A percentile compares a stretch with the other conserved stretches of the same genome.
Conservation (phyloP, 2,888 invertebrate species). For the Ochropleura plecta region DNA sequence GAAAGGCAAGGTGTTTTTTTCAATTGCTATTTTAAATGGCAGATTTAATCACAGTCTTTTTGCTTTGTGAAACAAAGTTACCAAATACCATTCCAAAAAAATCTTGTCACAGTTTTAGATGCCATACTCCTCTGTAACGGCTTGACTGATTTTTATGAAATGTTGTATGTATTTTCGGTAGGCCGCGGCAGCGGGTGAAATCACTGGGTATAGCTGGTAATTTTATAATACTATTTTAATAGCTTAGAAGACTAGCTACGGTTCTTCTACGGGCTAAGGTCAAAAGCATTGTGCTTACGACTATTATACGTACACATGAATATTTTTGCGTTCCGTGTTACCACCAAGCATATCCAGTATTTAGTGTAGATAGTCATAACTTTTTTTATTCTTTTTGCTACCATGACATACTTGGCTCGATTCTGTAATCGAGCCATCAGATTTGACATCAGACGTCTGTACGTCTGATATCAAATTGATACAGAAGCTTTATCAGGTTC, state of each 20-base stretch:
- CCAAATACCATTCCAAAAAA: neutral
- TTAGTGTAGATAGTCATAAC: neutral
- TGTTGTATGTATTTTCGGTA: no score
- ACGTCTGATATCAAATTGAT: neutral
- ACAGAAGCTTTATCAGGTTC: neutral
- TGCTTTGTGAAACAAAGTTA: neutral
- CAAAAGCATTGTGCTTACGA: no score
- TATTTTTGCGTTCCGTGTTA: slow-evolving; percentile 52
- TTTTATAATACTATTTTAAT: no score
- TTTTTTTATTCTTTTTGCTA: neutral
- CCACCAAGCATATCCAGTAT: slow-evolving; percentile 1
- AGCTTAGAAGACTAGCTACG: neutral
- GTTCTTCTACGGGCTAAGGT: neutral
- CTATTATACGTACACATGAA: slow-evolving; percentile 36
- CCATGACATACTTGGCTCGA: neutral
- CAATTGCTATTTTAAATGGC: neutral
- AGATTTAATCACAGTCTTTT: neutral
- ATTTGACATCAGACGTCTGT: no score
- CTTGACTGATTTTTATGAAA: no score
- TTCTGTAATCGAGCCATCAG: no score
- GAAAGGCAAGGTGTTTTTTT: neutral
- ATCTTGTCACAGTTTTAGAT: no score
- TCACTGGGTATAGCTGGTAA: no score
- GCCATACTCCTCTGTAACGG: no score
- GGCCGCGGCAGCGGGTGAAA: no score